These are phyloP conservation scores for Melolontha melolontha DNA, from an alignment of 2,888 invertebrate species.

Conservation along the genomic window DNA sequence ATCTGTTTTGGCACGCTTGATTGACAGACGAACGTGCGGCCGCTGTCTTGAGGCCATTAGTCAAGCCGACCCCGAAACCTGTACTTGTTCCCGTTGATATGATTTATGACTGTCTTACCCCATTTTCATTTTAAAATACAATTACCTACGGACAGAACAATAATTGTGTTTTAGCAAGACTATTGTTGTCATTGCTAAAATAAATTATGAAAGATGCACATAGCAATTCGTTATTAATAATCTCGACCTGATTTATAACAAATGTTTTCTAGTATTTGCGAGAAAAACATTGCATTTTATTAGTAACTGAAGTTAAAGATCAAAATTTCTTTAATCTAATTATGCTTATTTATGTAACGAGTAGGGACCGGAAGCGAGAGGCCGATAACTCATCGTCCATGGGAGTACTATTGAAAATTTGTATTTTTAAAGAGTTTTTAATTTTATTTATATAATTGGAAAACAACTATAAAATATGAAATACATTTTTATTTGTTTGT, in stretches of 20 bases:
- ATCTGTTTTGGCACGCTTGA: conserved; percentile 56
- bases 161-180: conserved; percentile 43
- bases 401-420: no score
- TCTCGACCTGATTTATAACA: conserved; percentile 6
- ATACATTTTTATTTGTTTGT: no score
- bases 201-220: conserved; percentile 38
- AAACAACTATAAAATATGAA: no score
- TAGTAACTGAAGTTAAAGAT: no score
- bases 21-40: conserved; percentile 57
- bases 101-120: conserved; percentile 48
- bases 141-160: conserved; percentile 44
- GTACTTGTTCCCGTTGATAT: conserved; percentile 49
- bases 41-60: conserved; percentile 58
- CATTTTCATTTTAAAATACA: conserved; percentile 48
- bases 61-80: conserved; percentile 50
- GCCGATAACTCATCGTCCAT: no score
- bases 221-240: conserved; percentile 35
- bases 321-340: no score
- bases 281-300: not conserved
- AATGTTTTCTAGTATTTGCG: not conserved
- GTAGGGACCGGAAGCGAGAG: no score
- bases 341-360: no score
- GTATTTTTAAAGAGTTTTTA: no score
- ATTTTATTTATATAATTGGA: no score
- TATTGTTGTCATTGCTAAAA: conserved; percentile 40